phyloP scores from a whole-genome alignment of 2,888 invertebrate genomes.

The Nysson spinosus region DNA sequence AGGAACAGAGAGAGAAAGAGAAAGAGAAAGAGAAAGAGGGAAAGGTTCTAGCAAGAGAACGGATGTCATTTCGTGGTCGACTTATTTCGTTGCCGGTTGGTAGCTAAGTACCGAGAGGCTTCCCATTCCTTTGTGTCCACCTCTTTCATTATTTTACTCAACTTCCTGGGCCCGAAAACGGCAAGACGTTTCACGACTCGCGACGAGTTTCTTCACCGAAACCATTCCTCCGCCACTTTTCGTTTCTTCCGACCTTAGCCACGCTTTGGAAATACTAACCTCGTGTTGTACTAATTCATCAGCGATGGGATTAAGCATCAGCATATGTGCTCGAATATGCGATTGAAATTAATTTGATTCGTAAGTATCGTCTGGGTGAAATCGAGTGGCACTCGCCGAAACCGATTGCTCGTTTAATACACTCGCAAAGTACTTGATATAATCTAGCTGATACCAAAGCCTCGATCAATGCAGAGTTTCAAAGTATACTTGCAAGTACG shows the following conservation, averaged over 20 bases:
- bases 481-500: too few relatives aligned
- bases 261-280: slow-evolving; percentile 29
- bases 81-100: slow-evolving; percentile 67
- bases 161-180: slow-evolving; percentile 66
- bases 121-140: slow-evolving; percentile 69
- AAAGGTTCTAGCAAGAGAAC: slow-evolving; percentile 61
- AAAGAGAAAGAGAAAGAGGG: slow-evolving; percentile 46
- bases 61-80: slow-evolving; percentile 77
- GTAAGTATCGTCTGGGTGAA: too few relatives aligned
- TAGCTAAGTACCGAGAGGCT: slow-evolving; percentile 45
- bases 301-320: too few relatives aligned
- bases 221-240: not conserved
- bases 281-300: slow-evolving; percentile 18
- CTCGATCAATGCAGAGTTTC: too few relatives aligned
- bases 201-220: slow-evolving; percentile 3
- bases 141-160: slow-evolving; percentile 65
- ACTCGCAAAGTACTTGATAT: too few relatives aligned
- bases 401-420: too few relatives aligned
- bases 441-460: too few relatives aligned
- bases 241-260: not conserved
- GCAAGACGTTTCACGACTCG: slow-evolving; percentile 16
- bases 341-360: too few relatives aligned
- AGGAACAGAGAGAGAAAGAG: slow-evolving; percentile 30
- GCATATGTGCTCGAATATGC: too few relatives aligned
- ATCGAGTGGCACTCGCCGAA: too few relatives aligned